phyloP scores from a whole-genome alignment of 35 echinoderm and acorn worm species.

The Patiria miniata region DNA sequence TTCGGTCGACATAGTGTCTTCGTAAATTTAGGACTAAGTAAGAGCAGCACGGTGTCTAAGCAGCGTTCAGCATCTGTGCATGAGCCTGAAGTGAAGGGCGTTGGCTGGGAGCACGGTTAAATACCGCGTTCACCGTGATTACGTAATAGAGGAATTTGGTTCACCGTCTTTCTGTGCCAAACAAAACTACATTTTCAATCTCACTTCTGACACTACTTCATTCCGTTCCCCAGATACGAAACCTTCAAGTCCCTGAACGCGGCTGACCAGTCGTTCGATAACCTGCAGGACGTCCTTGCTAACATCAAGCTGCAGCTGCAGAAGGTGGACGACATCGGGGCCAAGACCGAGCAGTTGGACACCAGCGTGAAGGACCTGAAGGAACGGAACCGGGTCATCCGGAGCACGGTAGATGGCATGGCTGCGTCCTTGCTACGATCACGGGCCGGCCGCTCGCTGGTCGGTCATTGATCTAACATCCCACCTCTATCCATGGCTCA shows the following conservation, averaged over 20 bases:
- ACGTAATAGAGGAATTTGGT: no score
- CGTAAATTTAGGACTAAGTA: no score
- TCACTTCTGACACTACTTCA: no score
- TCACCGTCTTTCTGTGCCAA: no score
- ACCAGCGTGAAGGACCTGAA: slow-evolving; percentile 59
- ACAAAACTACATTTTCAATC: no score
- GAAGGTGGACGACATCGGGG: slow-evolving; percentile 60
- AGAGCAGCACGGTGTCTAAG: no score
- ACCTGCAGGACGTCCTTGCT: slow-evolving; percentile 46
- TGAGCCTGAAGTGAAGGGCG: no score
- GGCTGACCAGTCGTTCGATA: slow-evolving; percentile 60
- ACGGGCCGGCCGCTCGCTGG: neutral
- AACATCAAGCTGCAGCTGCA: slow-evolving; percentile 55
- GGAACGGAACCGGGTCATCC: slow-evolving; percentile 50
- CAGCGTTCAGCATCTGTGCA: no score
- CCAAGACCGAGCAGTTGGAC: slow-evolving; percentile 61
- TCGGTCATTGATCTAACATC: neutral
- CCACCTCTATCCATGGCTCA: neutral
- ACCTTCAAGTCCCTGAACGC: slow-evolving; percentile 86
- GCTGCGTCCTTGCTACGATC: slow-evolving; percentile 39
- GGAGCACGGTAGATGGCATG: slow-evolving; percentile 67
- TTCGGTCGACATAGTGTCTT: no score
- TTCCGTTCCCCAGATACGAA: slow-evolving; percentile 62
- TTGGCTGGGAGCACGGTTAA: no score
- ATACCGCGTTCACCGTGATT: no score